Evolutionary conservation across 2,113 vertebrate species (phyloP), one percentile per base, ranked within the genome.

Genomic region (Phrynocephalus versicolor): DNA sequence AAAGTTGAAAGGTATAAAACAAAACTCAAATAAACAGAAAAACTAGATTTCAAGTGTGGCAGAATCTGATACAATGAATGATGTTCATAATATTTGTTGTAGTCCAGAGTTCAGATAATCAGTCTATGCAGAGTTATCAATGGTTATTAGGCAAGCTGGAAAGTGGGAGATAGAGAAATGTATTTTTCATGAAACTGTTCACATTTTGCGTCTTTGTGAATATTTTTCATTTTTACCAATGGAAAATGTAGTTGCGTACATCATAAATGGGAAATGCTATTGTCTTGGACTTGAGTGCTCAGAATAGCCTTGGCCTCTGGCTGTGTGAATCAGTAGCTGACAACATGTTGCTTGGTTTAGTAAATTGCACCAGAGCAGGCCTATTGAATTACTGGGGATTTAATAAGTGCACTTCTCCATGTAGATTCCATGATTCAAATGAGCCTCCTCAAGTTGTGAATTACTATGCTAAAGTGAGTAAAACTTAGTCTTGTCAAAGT

Each of bases 1-100:
- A 90, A 91, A 76, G 89, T 90, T 82, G 89, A 81, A 84, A 89
- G 83, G 89, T 86, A 88, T 91, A 91, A 89, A 85, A 89, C n/a
- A 81, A 51, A 45, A 14, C 91, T 64, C 89, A 82, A 78, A 77
- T 21, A 57, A 2, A 92, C 92, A 89, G 79, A 39, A 37, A 30
- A 2, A 60, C 15, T n/a, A n/a, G 25, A 57, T 39, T 51, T 85
- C 14, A 39, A 57, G 45, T 57, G 51, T 55, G 35, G 18, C 67
- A 33, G 3, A 69, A 30, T 25, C 25, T 8, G 39, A 23, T 58
- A 70, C 10, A 78, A 58, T 78, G 37, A 78, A 70, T 55, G 18
- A 35, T 18, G 1, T 65, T 79, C 37, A 41, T 12, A 37, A 39
- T 39, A 41, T 27, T 39, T 62, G n/a, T 67, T 55, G 10, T 81